Percentiles rank a stretch among this genome's conserved stretches.
Evolutionary conservation across 2,888 invertebrate species (phyloP).

Genomic region (Xestia sexstrigata): DNA sequence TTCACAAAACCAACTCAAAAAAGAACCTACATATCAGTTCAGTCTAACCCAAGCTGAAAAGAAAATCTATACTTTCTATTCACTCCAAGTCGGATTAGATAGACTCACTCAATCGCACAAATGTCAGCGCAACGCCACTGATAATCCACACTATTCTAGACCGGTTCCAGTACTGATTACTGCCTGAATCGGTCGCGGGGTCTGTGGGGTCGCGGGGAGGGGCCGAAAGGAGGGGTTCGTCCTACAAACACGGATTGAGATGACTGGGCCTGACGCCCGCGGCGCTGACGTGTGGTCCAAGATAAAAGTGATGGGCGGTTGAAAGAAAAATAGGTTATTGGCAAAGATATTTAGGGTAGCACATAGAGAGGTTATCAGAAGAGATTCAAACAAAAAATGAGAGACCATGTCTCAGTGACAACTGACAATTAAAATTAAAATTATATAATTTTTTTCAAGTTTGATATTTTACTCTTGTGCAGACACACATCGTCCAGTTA

Average conservation of each 20-base stretch:
- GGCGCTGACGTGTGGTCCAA: constrained; percentile 67
- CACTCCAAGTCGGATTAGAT: constrained; percentile 12
- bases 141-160: constrained; percentile 61
- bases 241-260: constrained; percentile 83
- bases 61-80: constrained; percentile 35
- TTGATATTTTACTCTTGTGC: too few relatives aligned
- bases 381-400: not conserved
- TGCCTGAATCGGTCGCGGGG: constrained; percentile 66
- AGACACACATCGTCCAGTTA: not conserved
- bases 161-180: constrained; percentile 75
- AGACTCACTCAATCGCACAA: constrained; percentile 29
- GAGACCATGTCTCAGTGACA: not conserved
- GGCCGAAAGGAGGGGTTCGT: constrained; percentile 64
- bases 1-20: not conserved
- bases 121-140: constrained; percentile 46
- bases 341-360: not conserved
- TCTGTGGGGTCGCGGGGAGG: constrained; percentile 44
- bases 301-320: constrained; percentile 42
- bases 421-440: not conserved
- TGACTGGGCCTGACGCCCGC: constrained; percentile 81
- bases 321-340: constrained; percentile 1
- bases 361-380: not conserved
- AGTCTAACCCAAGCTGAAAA: constrained; percentile 12
- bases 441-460: not conserved
- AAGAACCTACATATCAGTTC: not conserved